A percentile compares a stretch with the other conserved stretches of the same genome.
Evolutionary conservation across 2,888 invertebrate genomes (phyloP).

Genomic region (Panzeria rudis): DNA sequence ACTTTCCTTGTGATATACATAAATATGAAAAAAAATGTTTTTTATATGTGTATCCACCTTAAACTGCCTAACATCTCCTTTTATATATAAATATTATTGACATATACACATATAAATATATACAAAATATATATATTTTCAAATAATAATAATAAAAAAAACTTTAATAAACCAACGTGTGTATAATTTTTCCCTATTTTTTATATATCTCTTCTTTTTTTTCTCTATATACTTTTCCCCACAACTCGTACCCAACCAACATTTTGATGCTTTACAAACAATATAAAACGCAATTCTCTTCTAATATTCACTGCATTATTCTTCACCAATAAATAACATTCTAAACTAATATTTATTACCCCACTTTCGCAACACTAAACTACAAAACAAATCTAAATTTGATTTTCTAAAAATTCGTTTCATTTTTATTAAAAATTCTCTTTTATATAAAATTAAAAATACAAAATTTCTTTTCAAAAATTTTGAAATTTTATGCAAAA

Average conservation of each 20-base stretch:
- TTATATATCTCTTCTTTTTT: slow-evolving; percentile 55
- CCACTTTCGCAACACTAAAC: not conserved
- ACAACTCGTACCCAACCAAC: slow-evolving; percentile 28
- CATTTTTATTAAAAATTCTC: slow-evolving; percentile 30
- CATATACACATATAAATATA: slow-evolving; percentile 8
- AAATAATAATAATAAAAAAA: slow-evolving; percentile 20
- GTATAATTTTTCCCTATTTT: slow-evolving; percentile 47
- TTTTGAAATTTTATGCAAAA: slow-evolving; percentile 52
- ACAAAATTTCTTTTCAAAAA: slow-evolving; percentile 30
- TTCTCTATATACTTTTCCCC: slow-evolving; percentile 62
- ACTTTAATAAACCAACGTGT: slow-evolving; percentile 37
- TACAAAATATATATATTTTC: slow-evolving; percentile 1
- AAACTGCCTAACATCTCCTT: not conserved
- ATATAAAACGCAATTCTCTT: not conserved
- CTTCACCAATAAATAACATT: slow-evolving; percentile 12
- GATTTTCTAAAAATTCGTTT: slow-evolving; percentile 38
- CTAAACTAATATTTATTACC: not conserved
- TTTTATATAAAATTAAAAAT: slow-evolving; percentile 12
- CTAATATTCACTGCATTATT: slow-evolving; percentile 9
- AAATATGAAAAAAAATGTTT: slow-evolving; percentile 13
- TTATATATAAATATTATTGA: slow-evolving; percentile 33
- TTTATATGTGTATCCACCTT: not conserved
- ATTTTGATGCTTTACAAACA: slow-evolving; percentile 21
- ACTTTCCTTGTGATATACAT: slow-evolving; percentile 30
- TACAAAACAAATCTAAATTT: slow-evolving; percentile 26